phyloP scores from a whole-genome alignment of 1,140 invertebrate genomes.

The Drosophila tristis region DNA sequence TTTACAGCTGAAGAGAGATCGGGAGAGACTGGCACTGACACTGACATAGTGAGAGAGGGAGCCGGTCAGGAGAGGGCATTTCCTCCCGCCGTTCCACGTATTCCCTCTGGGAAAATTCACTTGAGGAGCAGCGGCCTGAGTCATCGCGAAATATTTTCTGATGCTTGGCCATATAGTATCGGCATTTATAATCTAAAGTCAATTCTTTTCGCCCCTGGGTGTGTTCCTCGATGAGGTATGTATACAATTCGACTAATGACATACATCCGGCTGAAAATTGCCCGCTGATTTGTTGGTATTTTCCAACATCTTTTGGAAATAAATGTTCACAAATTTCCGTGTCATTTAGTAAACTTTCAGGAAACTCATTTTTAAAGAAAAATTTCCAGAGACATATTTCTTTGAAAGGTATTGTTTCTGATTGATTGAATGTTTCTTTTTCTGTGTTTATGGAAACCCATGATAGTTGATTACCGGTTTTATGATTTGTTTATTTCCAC shows the following conservation, averaged over 20 bases:
- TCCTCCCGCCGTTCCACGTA: constrained; percentile 15
- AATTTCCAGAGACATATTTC: not conserved
- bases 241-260: constrained; percentile 54
- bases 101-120: constrained; percentile 34
- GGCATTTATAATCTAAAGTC: constrained; percentile 23
- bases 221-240: constrained; percentile 35
- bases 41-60: constrained; percentile 1
- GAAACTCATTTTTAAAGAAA: constrained; percentile 17
- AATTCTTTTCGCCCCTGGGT: constrained; percentile 15
- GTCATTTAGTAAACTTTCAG: constrained; percentile 26
- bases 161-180: constrained; percentile 33
- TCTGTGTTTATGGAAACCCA: constrained; percentile 1
- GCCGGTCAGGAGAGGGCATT: constrained; percentile 11
- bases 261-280: constrained; percentile 45
- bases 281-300: constrained; percentile 22
- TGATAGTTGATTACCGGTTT: constrained; percentile 20
- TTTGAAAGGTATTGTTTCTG: not conserved
- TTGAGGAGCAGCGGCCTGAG: constrained; percentile 33
- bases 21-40: not conserved
- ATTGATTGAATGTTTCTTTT: not conserved
- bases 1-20: constrained; percentile 49
- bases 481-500: constrained; percentile 35
- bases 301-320: constrained; percentile 19
- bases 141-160: constrained; percentile 44
- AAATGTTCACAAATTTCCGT: constrained; percentile 48